Evolutionary conservation across 2,888 invertebrate species (phyloP).

Genomic region (Leptinotarsa juncta): DNA sequence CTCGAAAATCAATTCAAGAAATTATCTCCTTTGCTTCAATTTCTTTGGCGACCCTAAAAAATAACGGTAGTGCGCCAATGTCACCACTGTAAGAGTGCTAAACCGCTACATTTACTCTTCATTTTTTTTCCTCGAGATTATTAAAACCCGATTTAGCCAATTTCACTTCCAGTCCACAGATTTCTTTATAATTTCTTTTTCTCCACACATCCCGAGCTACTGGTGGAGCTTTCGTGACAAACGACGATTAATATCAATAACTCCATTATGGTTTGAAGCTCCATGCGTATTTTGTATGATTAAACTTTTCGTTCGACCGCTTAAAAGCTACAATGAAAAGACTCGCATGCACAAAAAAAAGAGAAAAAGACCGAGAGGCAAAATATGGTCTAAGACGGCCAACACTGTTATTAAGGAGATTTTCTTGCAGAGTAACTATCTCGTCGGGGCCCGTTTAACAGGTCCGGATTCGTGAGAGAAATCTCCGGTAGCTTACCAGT

Average conservation of each 20-base stretch:
- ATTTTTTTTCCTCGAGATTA: slow-evolving; percentile 2
- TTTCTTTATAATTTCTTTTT: slow-evolving; percentile 47
- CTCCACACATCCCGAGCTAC: slow-evolving; percentile 39
- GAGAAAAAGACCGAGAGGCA: slow-evolving; percentile 33
- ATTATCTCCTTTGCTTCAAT: too few species aligned
- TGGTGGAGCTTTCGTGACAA: slow-evolving; percentile 51
- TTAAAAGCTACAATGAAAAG: slow-evolving; percentile 38
- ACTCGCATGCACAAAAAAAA: slow-evolving; percentile 27
- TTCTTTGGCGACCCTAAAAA: background rate
- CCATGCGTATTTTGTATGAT: slow-evolving; percentile 31
- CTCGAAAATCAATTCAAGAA: too few species aligned
- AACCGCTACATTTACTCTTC: background rate
- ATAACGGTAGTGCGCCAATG: background rate
- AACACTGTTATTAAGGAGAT: slow-evolving; percentile 41
- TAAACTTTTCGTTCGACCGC: slow-evolving; percentile 37
- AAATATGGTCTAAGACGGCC: slow-evolving; percentile 39
- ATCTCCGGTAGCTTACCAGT: slow-evolving; percentile 6
- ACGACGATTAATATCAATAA: slow-evolving; percentile 50
- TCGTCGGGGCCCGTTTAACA: slow-evolving; percentile 29
- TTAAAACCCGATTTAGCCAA: slow-evolving; percentile 14
- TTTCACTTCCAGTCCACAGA: slow-evolving; percentile 33
- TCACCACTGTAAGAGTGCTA: background rate
- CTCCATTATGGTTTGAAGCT: slow-evolving; percentile 31
- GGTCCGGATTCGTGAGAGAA: slow-evolving; percentile 26
- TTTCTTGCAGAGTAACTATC: slow-evolving; percentile 35